Evolutionary conservation across 1,140 invertebrate genomes (phyloP).

Genomic region (Frieseomelitta varia): DNA sequence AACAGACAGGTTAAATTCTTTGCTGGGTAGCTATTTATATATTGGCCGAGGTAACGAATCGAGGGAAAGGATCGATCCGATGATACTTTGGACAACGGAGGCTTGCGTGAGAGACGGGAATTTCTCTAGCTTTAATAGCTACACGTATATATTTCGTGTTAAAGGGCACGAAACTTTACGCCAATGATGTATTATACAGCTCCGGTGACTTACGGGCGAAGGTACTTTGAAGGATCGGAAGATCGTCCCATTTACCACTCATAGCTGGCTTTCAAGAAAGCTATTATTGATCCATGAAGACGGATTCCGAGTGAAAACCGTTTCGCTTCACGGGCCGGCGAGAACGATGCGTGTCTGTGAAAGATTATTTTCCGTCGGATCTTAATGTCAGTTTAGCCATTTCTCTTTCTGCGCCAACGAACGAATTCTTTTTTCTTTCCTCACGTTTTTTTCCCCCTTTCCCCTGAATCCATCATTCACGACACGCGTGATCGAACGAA

Average conservation of each 20-base stretch:
- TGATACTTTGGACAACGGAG: neutral
- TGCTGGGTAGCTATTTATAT: too few species aligned
- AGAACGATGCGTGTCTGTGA: neutral
- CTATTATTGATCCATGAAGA: constrained; percentile 48
- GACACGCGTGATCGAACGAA: too few species aligned
- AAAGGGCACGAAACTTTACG: constrained; percentile 39
- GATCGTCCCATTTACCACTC: constrained; percentile 53
- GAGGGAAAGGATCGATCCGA: neutral
- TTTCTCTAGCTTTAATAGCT: constrained; percentile 5
- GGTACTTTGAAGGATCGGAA: constrained; percentile 46
- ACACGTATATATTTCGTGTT: constrained; percentile 35
- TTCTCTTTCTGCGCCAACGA: neutral
- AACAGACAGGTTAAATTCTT: neutral
- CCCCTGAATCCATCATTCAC: neutral
- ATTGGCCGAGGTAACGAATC: neutral
- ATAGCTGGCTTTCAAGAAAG: constrained; percentile 47
- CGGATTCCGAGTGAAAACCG: constrained; percentile 28
- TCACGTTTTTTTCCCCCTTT: neutral
- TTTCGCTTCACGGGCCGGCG: constrained; percentile 1
- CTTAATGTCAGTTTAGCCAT: constrained; percentile 6
- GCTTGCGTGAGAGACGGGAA: neutral
- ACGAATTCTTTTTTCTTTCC: neutral
- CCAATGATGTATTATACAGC: constrained; percentile 39
- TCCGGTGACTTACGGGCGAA: constrained; percentile 6
- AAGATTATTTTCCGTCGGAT: constrained; percentile 20